phyloP scores from a whole-genome alignment of 1,140 invertebrate genomes.

The Zaprionus camerounensis region DNA sequence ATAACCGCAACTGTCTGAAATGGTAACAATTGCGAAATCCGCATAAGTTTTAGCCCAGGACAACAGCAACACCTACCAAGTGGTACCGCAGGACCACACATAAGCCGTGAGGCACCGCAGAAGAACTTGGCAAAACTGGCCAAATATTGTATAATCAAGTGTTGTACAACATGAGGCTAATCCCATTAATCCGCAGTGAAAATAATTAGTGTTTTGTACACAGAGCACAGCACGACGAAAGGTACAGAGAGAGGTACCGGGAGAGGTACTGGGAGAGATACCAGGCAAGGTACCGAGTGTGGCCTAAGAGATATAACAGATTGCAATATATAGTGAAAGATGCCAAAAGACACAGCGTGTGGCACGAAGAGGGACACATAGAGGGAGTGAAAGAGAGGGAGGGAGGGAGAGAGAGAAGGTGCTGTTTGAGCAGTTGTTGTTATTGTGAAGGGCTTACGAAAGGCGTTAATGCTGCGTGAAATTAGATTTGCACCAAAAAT shows the following conservation, averaged over 20 bases:
- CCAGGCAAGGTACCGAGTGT: background rate
- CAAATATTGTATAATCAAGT: constrained; percentile 81
- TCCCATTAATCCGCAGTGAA: constrained; percentile 82
- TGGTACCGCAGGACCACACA: constrained; percentile 53
- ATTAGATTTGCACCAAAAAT: constrained; percentile 82
- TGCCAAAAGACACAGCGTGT: constrained; percentile 59
- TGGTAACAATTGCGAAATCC: background rate
- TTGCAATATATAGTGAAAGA: constrained; percentile 37
- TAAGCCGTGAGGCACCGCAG: background rate
- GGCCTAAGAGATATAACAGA: background rate
- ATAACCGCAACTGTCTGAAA: background rate
- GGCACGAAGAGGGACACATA: background rate
- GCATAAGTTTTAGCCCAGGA: constrained; percentile 7
- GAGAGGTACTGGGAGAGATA: background rate
- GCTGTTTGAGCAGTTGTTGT: background rate
- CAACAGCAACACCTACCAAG: constrained; percentile 16
- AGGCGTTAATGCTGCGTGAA: constrained; percentile 84
- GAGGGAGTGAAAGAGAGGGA: background rate
- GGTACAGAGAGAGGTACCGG: constrained; percentile 10
- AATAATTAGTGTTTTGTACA: constrained; percentile 83
- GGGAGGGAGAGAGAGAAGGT: constrained; percentile 14
- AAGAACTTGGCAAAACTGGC: constrained; percentile 29
- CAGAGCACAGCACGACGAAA: constrained; percentile 46
- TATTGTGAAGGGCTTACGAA: constrained; percentile 69
- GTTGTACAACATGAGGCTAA: constrained; percentile 77